Percentiles rank a stretch among this genome's conserved stretches.
Evolutionary conservation across 2,113 vertebrate species (phyloP).

Genomic region (Pseudopipra pipra): DNA sequence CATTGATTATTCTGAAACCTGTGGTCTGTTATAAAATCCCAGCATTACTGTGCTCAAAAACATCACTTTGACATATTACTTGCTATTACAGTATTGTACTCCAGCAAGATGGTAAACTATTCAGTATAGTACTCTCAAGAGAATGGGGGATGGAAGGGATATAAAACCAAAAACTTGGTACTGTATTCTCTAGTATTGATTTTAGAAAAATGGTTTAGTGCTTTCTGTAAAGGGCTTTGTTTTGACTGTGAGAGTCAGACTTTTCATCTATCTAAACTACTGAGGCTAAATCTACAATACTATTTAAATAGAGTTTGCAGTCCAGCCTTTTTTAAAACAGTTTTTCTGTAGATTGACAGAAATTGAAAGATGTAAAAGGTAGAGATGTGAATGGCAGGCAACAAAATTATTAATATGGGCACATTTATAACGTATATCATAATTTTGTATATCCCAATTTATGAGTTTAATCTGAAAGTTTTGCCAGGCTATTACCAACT

Average conservation of each 20-base stretch:
- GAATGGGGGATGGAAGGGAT: neutral
- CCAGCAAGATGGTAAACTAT: neutral
- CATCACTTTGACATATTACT: neutral
- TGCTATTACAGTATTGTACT: neutral
- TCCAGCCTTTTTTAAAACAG: neutral
- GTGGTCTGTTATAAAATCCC: conserved; percentile 29
- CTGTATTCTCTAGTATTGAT: neutral
- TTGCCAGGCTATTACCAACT: neutral
- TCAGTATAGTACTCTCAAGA: neutral
- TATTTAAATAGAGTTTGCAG: neutral
- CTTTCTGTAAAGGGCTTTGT: conserved; percentile 5
- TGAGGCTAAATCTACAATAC: neutral
- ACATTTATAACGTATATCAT: neutral
- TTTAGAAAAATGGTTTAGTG: conserved; percentile 30
- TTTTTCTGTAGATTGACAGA: neutral
- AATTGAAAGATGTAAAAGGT: neutral
- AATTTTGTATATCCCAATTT: neutral
- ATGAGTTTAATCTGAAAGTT: neutral
- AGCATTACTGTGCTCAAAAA: neutral
- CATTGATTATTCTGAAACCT: conserved; percentile 49
- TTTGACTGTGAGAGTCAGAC: neutral
- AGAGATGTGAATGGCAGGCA: neutral
- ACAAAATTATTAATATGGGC: neutral
- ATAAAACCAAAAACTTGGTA: neutral
- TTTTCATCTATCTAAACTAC: neutral